These are phyloP conservation scores for Campylomormyrus numenius DNA, from an alignment of 2,113 vertebrate genomes.

Conservation along the genomic window DNA sequence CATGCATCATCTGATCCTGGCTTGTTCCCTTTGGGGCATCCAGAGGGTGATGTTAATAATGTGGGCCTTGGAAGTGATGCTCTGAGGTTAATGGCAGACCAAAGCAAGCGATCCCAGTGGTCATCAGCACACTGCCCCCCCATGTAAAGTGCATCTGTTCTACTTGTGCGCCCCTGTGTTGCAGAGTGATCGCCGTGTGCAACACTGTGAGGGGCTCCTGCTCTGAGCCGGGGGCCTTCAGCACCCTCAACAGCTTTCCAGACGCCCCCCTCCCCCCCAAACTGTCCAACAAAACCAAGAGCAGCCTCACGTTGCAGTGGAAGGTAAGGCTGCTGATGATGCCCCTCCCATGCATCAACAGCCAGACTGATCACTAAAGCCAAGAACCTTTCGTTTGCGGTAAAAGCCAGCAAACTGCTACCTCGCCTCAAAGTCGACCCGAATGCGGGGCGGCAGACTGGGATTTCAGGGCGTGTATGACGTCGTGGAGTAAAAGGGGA, in stretches of 20 bases:
- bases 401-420: no score
- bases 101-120: not conserved
- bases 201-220: constrained; percentile 82
- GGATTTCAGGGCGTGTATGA: not conserved
- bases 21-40: not conserved
- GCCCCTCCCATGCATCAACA: no score
- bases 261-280: constrained; percentile 83
- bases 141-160: not conserved
- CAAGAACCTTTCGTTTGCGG: no score
- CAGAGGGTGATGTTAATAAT: not conserved
- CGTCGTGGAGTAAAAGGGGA: not conserved
- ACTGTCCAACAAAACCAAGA: constrained; percentile 83
- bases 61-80: not conserved
- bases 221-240: constrained; percentile 82
- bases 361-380: no score
- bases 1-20: not conserved
- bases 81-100: not conserved
- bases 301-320: constrained; percentile 87
- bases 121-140: not conserved
- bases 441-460: not conserved
- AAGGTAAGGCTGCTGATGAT: constrained; percentile 64
- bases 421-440: no score
- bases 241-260: constrained; percentile 83
- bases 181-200: constrained; percentile 78
- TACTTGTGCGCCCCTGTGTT: constrained; percentile 21